These are phyloP conservation scores for Zaprionus kolodkinae DNA, from an alignment of 1,140 invertebrate species.

Conservation along the genomic window DNA sequence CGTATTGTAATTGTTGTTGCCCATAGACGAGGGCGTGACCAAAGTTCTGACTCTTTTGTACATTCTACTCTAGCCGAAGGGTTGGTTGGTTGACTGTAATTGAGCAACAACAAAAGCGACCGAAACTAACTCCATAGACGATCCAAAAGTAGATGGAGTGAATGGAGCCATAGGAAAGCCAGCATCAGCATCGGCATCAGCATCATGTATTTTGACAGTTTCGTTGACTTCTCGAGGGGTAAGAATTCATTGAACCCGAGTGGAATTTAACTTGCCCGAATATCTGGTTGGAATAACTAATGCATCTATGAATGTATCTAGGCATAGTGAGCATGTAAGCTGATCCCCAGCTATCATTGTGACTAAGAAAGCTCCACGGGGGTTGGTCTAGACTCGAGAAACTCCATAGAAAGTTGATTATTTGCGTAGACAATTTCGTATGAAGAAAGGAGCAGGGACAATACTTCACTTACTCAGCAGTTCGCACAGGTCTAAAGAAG, in stretches of 20 bases:
- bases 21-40: constrained; percentile 27
- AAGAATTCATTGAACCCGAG: constrained; percentile 6
- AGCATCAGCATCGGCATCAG: background rate
- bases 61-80: background rate
- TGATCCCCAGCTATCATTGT: background rate
- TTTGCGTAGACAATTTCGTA: background rate
- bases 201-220: constrained; percentile 6
- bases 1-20: constrained; percentile 39
- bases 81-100: constrained; percentile 28
- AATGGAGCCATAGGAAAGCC: background rate
- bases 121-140: constrained; percentile 2
- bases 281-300: background rate
- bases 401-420: background rate
- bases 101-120: constrained; percentile 33
- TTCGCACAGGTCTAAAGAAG: background rate
- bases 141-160: background rate
- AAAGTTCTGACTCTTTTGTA: constrained; percentile 22
- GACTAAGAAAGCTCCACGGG: background rate
- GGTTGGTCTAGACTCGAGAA: background rate
- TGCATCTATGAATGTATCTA: background rate
- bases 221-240: background rate
- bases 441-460: background rate
- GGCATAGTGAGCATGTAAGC: background rate
- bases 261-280: background rate
- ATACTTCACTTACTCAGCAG: background rate